Percentiles rank a stretch among this genome's conserved stretches.
phyloP scores from a whole-genome alignment of 1,140 invertebrate species.

The Drosophila grimshawi region DNA sequence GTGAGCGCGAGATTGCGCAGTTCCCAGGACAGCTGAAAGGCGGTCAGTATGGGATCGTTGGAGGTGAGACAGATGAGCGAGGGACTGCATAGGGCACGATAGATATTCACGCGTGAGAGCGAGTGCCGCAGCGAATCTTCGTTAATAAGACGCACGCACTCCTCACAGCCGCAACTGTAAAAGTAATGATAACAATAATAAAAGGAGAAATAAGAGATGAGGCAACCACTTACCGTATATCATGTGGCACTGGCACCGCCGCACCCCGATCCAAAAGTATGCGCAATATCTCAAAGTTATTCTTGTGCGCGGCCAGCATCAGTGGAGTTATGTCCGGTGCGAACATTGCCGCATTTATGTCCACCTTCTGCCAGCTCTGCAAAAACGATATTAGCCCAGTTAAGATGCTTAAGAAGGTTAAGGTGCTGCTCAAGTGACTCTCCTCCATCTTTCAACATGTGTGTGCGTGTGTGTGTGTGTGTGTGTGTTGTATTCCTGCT shows the following conservation, averaged over 20 bases:
- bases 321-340: slow-evolving; percentile 96
- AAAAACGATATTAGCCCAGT: slow-evolving; percentile 4
- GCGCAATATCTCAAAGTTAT: slow-evolving; percentile 98
- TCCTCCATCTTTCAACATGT: slow-evolving; percentile 9
- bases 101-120: slow-evolving; percentile 95
- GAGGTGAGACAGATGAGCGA: slow-evolving; percentile 94
- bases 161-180: slow-evolving; percentile 90
- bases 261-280: slow-evolving; percentile 94
- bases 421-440: slow-evolving; percentile 3
- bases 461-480: too few species aligned
- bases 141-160: slow-evolving; percentile 89
- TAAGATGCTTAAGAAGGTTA: slow-evolving; percentile 8
- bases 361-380: slow-evolving; percentile 94
- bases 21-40: slow-evolving; percentile 94
- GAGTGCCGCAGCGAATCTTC: slow-evolving; percentile 94
- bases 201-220: too few species aligned
- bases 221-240: slow-evolving; percentile 87
- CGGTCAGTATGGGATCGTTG: slow-evolving; percentile 92
- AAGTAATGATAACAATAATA: neutral
- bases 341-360: slow-evolving; percentile 92
- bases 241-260: slow-evolving; percentile 94
- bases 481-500: slow-evolving; percentile 50
- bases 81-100: slow-evolving; percentile 95
- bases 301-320: slow-evolving; percentile 95
- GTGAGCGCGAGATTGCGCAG: slow-evolving; percentile 90